Percentiles rank a stretch among this genome's conserved stretches.
phyloP scores from a whole-genome alignment of 2,797 vertebrate species.

The Hypotaenidia okinawae region DNA sequence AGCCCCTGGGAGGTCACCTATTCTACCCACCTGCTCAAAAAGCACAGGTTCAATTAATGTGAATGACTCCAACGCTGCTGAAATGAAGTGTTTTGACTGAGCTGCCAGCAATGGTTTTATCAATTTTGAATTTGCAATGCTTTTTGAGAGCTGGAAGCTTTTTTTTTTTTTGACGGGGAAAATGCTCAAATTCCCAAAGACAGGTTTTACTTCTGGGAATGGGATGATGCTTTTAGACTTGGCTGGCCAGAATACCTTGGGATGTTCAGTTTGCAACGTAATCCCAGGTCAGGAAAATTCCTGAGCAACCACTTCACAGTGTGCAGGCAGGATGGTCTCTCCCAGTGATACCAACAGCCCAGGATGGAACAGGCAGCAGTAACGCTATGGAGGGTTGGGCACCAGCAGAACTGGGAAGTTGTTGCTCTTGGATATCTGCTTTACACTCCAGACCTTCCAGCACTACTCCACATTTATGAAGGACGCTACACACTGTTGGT shows the following conservation, averaged over 20 bases:
- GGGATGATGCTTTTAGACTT: neutral
- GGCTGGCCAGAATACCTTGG: neutral
- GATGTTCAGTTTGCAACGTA: neutral
- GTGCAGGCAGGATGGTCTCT: neutral
- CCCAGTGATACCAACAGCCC: neutral
- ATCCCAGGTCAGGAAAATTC: neutral
- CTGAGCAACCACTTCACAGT: neutral
- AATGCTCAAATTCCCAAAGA: neutral
- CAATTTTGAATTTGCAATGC: neutral
- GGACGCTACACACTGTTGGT: neutral
- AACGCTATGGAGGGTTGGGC: rapidly evolving
- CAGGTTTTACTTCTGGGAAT: neutral
- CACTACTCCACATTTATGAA: neutral
- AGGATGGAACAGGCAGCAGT: neutral
- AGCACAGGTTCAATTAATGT: neutral
- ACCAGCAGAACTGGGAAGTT: neutral
- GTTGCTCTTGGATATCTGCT: neutral
- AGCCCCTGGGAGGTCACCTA: neutral
- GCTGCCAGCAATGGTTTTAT: neutral
- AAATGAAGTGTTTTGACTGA: slow-evolving; percentile 14
- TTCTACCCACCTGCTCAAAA: slow-evolving; percentile 10
- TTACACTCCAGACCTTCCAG: neutral
- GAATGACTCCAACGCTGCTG: neutral
- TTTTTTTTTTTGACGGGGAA: neutral
- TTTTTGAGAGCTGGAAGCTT: neutral